Evolutionary conservation across 2,888 invertebrate species (phyloP), one percentile per base, ranked within the genome.

Genomic region (Tineola bisselliella): DNA sequence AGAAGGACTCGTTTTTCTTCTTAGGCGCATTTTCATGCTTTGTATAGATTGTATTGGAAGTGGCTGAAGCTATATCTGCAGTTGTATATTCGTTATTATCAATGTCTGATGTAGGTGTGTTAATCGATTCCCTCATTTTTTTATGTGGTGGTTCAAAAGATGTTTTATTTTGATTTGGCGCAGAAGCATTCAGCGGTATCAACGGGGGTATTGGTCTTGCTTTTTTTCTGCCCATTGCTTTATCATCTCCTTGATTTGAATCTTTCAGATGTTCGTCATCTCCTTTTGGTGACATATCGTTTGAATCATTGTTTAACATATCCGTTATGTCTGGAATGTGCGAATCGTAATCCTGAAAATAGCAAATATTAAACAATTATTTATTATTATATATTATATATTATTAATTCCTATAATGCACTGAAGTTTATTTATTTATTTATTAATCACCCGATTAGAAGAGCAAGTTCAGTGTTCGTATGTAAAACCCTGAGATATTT

Each of bases 1-100:
- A 94, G 74, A 95, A 94, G 52, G 93, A 93, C 52, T 91, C 90
- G 68, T 91, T 92, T 75, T 92, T 92, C 78, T 90, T 91, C 66
- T 81, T 76, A 1, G 68, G 70, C 56, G 69, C 65, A 18, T 69
- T 74, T 63, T 86, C 86, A 69, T 81, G 84, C 38, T 67, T 61
- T 62, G 65, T 63, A 19, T 69, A 61, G 61, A 64, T 43, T 61
- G 69, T 76, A 61, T 66, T 69, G 33, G 76, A 70, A 54, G 82
- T 77, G 65, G 75, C 72, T 44, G 77, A 64, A 44, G 76, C 73
- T 58, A 81, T 75, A 64, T 84, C 82, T 43, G 71, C 67, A 25
- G 77, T 71, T 5, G n/a, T 48, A 15, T 15, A 44, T 61, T 67
- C 70, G 44, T 64, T 61, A 48, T 59, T 57, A 38, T 65, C 69